Evolutionary conservation across 1,140 invertebrate genomes (phyloP).

Genomic region (Polyergus mexicanus): DNA sequence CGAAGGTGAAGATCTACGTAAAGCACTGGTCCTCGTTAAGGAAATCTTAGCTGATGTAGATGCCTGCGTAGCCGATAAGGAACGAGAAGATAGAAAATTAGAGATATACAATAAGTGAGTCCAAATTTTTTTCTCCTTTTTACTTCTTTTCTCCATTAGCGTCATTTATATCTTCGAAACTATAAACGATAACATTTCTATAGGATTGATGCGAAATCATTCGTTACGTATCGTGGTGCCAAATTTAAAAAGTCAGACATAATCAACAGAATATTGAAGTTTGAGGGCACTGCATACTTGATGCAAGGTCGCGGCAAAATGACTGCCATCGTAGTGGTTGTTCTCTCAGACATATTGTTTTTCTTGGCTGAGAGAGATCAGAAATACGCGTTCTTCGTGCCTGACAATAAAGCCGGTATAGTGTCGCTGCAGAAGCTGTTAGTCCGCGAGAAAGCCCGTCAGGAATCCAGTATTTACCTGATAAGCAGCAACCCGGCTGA

Average conservation of each 20-base stretch:
- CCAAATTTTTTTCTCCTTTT: constrained; percentile 6
- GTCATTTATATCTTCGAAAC: not conserved
- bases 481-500: constrained; percentile 94
- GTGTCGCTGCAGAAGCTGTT: constrained; percentile 96
- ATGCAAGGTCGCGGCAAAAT: constrained; percentile 95
- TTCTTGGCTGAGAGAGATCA: constrained; percentile 95
- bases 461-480: constrained; percentile 95
- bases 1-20: constrained; percentile 91
- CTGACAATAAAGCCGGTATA: constrained; percentile 96
- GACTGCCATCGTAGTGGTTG: constrained; percentile 94
- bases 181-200: constrained; percentile 71
- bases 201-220: constrained; percentile 96
- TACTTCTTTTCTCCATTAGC: not conserved
- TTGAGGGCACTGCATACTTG: constrained; percentile 93
- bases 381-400: constrained; percentile 94
- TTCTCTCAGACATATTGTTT: constrained; percentile 96
- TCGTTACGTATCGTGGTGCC: constrained; percentile 92
- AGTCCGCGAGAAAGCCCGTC: constrained; percentile 96
- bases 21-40: constrained; percentile 92
- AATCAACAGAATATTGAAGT: constrained; percentile 93
- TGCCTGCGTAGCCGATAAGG: constrained; percentile 96
- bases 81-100: constrained; percentile 94
- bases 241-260: constrained; percentile 99
- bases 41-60: constrained; percentile 96
- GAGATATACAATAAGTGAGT: constrained; percentile 94